These are phyloP conservation scores for Oncopeltus fasciatus DNA, from an alignment of 1,140 invertebrate species.

Conservation along the genomic window DNA sequence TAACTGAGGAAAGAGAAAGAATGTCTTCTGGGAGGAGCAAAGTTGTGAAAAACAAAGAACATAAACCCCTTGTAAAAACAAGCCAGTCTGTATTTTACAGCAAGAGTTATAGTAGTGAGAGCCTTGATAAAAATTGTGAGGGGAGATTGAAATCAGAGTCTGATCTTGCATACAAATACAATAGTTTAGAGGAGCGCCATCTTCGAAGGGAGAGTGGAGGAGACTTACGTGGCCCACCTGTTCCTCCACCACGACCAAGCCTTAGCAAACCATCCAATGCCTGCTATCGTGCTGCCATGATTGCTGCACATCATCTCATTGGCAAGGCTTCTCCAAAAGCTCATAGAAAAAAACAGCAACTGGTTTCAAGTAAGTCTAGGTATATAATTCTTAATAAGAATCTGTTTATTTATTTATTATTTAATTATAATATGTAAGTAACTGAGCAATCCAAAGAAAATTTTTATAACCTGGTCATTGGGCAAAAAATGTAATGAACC, in stretches of 20 bases:
- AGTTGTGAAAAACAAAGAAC: slow-evolving; percentile 7
- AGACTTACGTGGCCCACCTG: slow-evolving; percentile 27
- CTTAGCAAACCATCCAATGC: slow-evolving; percentile 28
- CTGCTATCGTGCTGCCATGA: slow-evolving; percentile 34
- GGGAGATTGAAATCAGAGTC: neutral
- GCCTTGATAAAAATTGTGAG: neutral
- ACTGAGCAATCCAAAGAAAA: no score
- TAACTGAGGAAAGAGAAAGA: neutral
- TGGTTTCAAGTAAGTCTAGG: slow-evolving; percentile 50
- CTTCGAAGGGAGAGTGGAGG: neutral
- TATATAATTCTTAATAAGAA: no score
- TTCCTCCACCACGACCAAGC: slow-evolving; percentile 34
- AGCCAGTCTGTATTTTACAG: neutral
- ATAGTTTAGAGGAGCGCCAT: neutral
- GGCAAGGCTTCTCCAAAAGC: slow-evolving; percentile 33
- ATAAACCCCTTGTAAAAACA: slow-evolving; percentile 14
- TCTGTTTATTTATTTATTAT: no score
- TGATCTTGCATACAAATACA: neutral
- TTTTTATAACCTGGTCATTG: no score
- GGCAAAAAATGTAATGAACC: no score
- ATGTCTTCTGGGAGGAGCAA: neutral
- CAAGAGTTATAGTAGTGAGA: slow-evolving; percentile 1
- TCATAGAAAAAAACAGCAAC: slow-evolving; percentile 48
- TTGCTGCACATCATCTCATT: slow-evolving; percentile 35
- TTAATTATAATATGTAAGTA: no score